These are phyloP conservation scores for Gymnarchus niloticus DNA, from an alignment of 2,113 vertebrate genomes.

Conservation along the genomic window DNA sequence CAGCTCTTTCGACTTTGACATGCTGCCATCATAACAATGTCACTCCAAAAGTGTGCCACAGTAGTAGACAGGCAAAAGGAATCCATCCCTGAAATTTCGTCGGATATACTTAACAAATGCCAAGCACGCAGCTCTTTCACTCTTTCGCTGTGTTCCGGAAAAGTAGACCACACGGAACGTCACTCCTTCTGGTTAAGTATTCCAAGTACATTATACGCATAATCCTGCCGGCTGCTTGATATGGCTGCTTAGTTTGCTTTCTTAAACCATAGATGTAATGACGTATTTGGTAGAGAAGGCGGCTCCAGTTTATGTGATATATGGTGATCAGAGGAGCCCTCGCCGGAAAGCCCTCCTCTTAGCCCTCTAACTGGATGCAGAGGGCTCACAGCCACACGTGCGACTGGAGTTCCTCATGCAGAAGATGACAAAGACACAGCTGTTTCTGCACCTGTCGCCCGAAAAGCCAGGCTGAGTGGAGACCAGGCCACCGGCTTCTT, in stretches of 20 bases:
- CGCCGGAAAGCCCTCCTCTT: neutral
- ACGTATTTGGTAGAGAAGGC: neutral
- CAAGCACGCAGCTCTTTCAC: neutral
- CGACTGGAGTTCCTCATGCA: neutral
- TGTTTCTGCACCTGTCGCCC: conserved; percentile 17
- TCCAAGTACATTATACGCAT: neutral
- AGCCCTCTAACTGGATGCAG: neutral
- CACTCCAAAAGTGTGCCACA: neutral
- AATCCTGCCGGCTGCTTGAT: neutral
- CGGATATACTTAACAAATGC: neutral
- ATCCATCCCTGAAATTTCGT: neutral
- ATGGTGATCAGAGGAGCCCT: neutral
- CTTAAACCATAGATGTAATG: neutral
- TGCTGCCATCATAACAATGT: neutral
- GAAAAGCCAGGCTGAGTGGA: neutral
- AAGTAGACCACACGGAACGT: too few species aligned
- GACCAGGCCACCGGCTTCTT: neutral
- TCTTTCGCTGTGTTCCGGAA: too few species aligned
- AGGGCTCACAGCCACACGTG: neutral
- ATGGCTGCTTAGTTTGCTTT: neutral
- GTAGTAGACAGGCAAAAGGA: neutral
- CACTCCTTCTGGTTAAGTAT: too few species aligned
- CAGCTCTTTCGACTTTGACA: neutral
- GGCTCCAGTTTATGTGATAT: neutral
- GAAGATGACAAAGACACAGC: conserved; percentile 4